Percentiles rank a stretch among this genome's conserved stretches.
phyloP scores from a whole-genome alignment of 2,888 invertebrate genomes.

The Apodemia hepburni region DNA sequence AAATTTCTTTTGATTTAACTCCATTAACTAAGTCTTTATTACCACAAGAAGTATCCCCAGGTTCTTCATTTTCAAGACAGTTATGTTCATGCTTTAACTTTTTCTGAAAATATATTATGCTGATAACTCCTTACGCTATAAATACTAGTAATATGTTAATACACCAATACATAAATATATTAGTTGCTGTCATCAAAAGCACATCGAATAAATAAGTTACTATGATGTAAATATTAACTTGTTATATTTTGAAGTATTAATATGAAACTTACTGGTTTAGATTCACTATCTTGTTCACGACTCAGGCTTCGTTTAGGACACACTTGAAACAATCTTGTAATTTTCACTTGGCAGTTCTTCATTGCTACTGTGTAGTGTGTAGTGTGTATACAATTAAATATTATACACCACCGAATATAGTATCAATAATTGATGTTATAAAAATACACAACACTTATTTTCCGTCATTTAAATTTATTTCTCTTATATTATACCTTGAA shows the following conservation, averaged over 20 bases:
- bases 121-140: not conserved
- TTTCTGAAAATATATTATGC: not conserved
- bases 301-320: slow-evolving; percentile 15
- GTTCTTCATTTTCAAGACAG: not conserved
- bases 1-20: not conserved
- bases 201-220: not conserved
- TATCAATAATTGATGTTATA: not conserved
- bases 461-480: not conserved
- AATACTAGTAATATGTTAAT: too few relatives aligned
- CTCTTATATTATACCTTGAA: not conserved
- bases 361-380: slow-evolving; percentile 2
- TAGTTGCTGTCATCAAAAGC: not conserved
- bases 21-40: not conserved
- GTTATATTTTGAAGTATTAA: not conserved
- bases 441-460: not conserved
- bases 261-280: slow-evolving; percentile 21
- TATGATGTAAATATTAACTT: not conserved
- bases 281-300: slow-evolving; percentile 34
- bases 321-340: slow-evolving; percentile 12
- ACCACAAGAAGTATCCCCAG: not conserved
- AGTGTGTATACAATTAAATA: not conserved
- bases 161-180: not conserved
- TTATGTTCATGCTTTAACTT: not conserved
- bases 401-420: not conserved
- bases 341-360: slow-evolving; percentile 10